These are phyloP conservation scores for Auanema sp. DNA, from an alignment of 2,888 invertebrate genomes.

Conservation along the genomic window DNA sequence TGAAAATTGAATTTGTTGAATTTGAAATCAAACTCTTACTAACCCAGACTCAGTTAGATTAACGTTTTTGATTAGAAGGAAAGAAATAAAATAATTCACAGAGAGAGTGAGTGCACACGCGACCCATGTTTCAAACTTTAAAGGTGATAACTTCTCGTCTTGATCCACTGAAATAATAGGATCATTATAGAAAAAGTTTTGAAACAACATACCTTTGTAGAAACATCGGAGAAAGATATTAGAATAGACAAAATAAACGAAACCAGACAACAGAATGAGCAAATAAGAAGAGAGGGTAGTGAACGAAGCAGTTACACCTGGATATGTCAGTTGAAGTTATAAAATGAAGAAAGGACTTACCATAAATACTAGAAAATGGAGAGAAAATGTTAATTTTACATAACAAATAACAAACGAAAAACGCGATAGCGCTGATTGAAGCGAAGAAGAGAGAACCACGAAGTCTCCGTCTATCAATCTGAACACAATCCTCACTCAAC, in stretches of 20 bases:
- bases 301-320: slow-evolving; percentile 15
- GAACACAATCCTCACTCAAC: not conserved
- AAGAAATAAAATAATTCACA: not conserved
- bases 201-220: too few species aligned
- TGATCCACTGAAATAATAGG: slow-evolving; percentile 9
- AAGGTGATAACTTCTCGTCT: slow-evolving; percentile 6
- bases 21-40: too few species aligned
- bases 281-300: too few species aligned
- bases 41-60: not conserved
- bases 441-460: not conserved
- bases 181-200: not conserved
- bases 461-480: not conserved
- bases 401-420: not conserved
- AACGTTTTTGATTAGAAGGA: not conserved
- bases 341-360: slow-evolving; percentile 1
- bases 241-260: too few species aligned
- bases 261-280: too few species aligned
- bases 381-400: not conserved
- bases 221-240: too few species aligned
- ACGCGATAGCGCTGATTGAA: not conserved
- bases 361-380: not conserved
- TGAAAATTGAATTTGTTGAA: too few species aligned
- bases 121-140: slow-evolving; percentile 10
- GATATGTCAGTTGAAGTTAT: slow-evolving; percentile 15
- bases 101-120: slow-evolving; percentile 1